phyloP scores from a whole-genome alignment of 2,888 invertebrate species.

The Ochropleura leucogaster region DNA sequence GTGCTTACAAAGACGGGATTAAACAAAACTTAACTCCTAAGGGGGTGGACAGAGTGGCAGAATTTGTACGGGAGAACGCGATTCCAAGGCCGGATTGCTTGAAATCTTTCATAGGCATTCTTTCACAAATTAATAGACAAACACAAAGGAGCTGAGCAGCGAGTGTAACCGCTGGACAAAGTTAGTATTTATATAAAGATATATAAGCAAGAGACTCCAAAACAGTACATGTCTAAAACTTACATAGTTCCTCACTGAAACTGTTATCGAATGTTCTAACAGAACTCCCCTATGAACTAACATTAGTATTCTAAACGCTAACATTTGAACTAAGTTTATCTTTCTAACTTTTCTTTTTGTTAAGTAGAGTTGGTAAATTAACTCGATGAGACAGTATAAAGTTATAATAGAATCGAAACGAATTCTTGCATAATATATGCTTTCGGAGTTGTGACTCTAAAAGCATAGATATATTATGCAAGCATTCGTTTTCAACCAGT shows the following conservation, averaged over 20 bases:
- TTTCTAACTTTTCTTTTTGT: conserved; percentile 40
- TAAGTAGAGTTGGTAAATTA: conserved; percentile 27
- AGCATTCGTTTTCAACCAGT: too few species aligned
- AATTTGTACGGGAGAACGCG: too few species aligned
- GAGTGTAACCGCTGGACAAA: too few species aligned
- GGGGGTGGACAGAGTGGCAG: too few species aligned
- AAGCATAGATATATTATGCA: too few species aligned
- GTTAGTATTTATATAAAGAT: background rate
- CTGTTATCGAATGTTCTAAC: conserved; percentile 42
- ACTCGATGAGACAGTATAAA: background rate
- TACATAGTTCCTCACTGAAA: conserved; percentile 10
- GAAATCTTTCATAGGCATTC: too few species aligned
- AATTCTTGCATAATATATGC: background rate
- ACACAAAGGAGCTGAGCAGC: too few species aligned
- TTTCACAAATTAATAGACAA: too few species aligned
- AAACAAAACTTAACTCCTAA: too few species aligned
- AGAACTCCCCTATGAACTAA: conserved; percentile 40
- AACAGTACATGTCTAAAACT: conserved; percentile 30
- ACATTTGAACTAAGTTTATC: conserved; percentile 47
- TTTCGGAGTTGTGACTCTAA: background rate
- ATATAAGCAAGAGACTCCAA: conserved; percentile 13
- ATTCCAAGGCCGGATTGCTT: too few species aligned
- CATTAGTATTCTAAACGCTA: conserved; percentile 53
- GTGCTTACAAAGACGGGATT: too few species aligned
- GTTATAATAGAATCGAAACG: background rate